Evolutionary conservation across 2,113 vertebrate species (phyloP).

Genomic region (Sinocyclocheilus anshuiensis): DNA sequence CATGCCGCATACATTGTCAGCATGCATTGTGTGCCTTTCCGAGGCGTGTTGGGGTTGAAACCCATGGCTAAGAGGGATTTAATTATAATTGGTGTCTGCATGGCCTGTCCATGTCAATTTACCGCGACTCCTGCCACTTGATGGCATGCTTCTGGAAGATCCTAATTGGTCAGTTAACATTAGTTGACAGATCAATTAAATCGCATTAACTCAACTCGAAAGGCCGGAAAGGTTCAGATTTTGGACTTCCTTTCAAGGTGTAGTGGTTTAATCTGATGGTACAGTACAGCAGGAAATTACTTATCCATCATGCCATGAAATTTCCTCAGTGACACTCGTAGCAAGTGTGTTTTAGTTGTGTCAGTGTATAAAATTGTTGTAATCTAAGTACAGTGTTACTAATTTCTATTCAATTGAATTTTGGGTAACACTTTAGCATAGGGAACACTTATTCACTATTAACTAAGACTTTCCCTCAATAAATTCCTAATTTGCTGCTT

Average conservation of each 20-base stretch:
- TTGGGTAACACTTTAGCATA: too few species aligned
- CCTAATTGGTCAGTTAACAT: conserved; percentile 58
- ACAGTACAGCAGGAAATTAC: conserved; percentile 4
- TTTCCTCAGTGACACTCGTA: too few species aligned
- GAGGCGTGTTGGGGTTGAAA: conserved; percentile 6
- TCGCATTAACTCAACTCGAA: conserved; percentile 32
- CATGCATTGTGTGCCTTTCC: conserved; percentile 12
- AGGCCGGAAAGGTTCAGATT: conserved; percentile 26
- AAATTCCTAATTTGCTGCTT: too few species aligned
- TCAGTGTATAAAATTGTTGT: background rate
- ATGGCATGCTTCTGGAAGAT: conserved; percentile 52
- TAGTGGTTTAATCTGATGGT: background rate
- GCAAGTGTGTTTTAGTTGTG: too few species aligned
- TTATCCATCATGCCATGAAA: too few species aligned
- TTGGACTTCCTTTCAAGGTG: conserved; percentile 25
- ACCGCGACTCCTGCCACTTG: conserved; percentile 20
- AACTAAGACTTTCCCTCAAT: too few species aligned
- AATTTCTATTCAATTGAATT: background rate
- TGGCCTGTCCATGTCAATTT: conserved; percentile 49
- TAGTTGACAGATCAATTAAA: conserved; percentile 57
- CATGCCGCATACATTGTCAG: conserved; percentile 25
- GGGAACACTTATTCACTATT: too few species aligned
- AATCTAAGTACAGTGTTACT: background rate
- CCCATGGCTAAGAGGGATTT: conserved; percentile 30
- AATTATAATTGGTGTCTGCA: conserved; percentile 52